A percentile compares a stretch with the other conserved stretches of the same genome.
Conservation (phyloP, 2,888 invertebrate species). For the Cheilosia variabilis region DNA sequence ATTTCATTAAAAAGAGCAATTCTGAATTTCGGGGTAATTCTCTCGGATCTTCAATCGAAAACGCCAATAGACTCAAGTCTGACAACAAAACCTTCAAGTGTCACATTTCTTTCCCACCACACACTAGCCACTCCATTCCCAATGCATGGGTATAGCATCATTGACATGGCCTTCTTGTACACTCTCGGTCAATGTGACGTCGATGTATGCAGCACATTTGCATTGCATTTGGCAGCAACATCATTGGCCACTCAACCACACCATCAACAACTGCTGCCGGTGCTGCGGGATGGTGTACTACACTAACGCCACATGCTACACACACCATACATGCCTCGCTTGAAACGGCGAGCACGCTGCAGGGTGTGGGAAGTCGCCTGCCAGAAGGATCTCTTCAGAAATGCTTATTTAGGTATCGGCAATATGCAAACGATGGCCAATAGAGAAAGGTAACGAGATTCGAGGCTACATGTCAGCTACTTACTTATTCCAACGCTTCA, state of each 20-base stretch:
- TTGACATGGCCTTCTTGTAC: constrained; percentile 49
- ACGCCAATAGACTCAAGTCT: neutral
- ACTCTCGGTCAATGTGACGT: constrained; percentile 56
- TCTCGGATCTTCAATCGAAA: too few species aligned
- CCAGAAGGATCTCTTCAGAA: constrained; percentile 47
- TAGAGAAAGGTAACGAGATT: constrained; percentile 23
- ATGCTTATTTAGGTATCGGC: constrained; percentile 65
- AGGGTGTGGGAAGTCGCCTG: constrained; percentile 42
- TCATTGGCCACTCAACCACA: constrained; percentile 67
- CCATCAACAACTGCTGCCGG: constrained; percentile 45
- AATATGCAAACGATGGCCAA: constrained; percentile 66
- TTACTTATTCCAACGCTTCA: constrained; percentile 20
- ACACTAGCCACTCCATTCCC: constrained; percentile 22
- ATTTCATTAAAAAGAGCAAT: too few species aligned
- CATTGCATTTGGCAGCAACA: constrained; percentile 69
- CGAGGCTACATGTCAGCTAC: constrained; percentile 34
- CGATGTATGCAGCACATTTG: constrained; percentile 58
- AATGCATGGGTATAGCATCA: constrained; percentile 12
- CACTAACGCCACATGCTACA: constrained; percentile 17
- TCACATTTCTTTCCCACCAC: constrained; percentile 50
- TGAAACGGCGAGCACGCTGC: neutral
- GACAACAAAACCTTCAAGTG: constrained; percentile 11
- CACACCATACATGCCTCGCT: neutral
- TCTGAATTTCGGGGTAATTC: too few species aligned
- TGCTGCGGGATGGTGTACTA: constrained; percentile 24